Evolutionary conservation across 2,888 invertebrate genomes (phyloP).

Genomic region (Fragum fragum): DNA sequence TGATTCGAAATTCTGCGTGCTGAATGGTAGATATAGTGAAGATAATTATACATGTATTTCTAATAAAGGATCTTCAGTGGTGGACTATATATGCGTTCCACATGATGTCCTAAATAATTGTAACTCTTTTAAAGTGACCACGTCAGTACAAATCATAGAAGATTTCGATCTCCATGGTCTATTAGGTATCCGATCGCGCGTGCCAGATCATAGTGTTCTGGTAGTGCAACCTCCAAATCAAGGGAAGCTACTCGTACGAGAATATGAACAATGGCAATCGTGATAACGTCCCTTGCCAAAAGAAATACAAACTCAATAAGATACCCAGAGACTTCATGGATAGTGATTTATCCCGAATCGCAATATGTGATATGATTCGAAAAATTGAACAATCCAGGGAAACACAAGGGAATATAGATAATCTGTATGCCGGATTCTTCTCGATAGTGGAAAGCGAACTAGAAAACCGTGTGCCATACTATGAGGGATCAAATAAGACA

Average conservation of each 20-base stretch:
- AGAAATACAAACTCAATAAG: neutral
- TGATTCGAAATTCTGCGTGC: slow-evolving; percentile 39
- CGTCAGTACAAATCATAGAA: slow-evolving; percentile 14
- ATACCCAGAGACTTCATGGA: slow-evolving; percentile 22
- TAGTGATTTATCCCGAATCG: neutral
- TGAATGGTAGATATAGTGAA: slow-evolving; percentile 31
- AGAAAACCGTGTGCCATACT: slow-evolving; percentile 31
- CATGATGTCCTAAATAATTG: slow-evolving; percentile 32
- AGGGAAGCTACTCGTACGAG: neutral
- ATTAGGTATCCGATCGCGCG: slow-evolving; percentile 25
- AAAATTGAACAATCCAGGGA: slow-evolving; percentile 14
- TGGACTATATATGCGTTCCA: slow-evolving; percentile 42
- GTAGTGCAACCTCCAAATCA: neutral
- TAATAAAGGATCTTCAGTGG: slow-evolving; percentile 38
- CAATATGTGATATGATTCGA: neutral
- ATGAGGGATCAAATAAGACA: slow-evolving; percentile 3
- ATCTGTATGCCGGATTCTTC: neutral
- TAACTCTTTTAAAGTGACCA: slow-evolving; percentile 32
- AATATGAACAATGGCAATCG: neutral
- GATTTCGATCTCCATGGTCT: slow-evolving; percentile 19
- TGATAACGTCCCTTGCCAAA: neutral
- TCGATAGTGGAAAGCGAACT: slow-evolving; percentile 29
- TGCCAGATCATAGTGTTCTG: slow-evolving; percentile 20
- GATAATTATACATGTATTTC: slow-evolving; percentile 48
- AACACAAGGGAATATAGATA: slow-evolving; percentile 17